These are phyloP conservation scores for Pyrgus malvae DNA, from an alignment of 2,888 invertebrate species.

Conservation along the genomic window DNA sequence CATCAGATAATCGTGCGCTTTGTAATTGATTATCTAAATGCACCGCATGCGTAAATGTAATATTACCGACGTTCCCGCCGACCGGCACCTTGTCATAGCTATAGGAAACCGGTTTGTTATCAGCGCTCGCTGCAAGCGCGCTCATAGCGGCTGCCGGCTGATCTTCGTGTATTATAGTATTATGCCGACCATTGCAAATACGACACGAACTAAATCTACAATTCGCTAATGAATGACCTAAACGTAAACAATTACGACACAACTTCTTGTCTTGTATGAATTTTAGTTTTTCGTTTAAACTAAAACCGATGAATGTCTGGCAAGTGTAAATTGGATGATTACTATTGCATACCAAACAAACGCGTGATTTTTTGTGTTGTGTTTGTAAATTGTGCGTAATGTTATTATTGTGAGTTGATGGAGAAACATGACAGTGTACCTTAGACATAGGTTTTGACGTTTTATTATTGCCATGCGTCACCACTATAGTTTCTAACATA, in stretches of 20 bases:
- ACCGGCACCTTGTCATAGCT: neutral
- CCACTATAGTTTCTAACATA: conserved; percentile 29
- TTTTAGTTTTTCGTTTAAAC: conserved; percentile 12
- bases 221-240: conserved; percentile 19
- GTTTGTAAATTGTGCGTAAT: neutral
- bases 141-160: neutral
- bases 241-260: conserved; percentile 30
- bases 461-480: conserved; percentile 2
- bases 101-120: conserved; percentile 11
- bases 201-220: conserved; percentile 27
- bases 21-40: conserved; percentile 11
- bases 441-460: neutral
- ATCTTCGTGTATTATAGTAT: conserved; percentile 28
- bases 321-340: conserved; percentile 29
- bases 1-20: neutral
- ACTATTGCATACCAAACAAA: conserved; percentile 27
- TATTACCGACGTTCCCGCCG: neutral
- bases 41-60: neutral
- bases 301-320: conserved; percentile 22
- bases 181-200: conserved; percentile 26
- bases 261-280: conserved; percentile 25
- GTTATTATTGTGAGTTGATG: neutral
- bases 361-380: conserved; percentile 4
- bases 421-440: conserved; percentile 10
- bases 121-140: neutral